These are phyloP conservation scores for Pandion haliaetus DNA, from an alignment of 2,113 vertebrate genomes.

Conservation along the genomic window DNA sequence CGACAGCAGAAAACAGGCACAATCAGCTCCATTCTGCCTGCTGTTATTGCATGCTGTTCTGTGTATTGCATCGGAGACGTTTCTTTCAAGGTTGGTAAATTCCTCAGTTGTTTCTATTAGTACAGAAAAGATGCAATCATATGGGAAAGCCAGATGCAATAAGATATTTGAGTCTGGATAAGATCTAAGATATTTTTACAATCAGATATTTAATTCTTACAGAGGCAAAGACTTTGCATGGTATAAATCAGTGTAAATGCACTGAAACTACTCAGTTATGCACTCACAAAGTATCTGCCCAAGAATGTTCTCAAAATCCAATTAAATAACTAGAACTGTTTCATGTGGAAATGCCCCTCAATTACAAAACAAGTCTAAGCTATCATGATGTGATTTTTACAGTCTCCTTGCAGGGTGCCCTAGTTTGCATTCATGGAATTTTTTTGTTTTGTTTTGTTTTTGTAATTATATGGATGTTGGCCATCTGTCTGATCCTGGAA, in stretches of 20 bases:
- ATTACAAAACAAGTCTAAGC: constrained; percentile 57
- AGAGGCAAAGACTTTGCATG: not conserved
- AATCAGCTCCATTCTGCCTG: not conserved
- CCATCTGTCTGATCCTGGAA: constrained; percentile 59
- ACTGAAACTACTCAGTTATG: constrained; percentile 3
- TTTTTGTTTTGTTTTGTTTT: constrained; percentile 66
- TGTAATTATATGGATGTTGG: constrained; percentile 58
- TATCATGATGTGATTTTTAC: constrained; percentile 67
- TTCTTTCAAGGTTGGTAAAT: not conserved
- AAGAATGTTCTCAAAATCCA: constrained; percentile 58
- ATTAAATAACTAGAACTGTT: constrained; percentile 54
- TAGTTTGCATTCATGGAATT: constrained; percentile 62
- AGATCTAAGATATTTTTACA: constrained; percentile 41
- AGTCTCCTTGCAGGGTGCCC: constrained; percentile 48
- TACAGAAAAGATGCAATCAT: not conserved
- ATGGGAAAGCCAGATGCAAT: constrained; percentile 9
- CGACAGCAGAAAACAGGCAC: not conserved
- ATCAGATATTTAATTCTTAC: constrained; percentile 5
- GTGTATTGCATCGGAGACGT: not conserved
- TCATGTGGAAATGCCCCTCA: constrained; percentile 65
- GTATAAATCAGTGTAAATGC: constrained; percentile 13
- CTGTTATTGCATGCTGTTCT: not conserved
- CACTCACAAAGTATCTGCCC: constrained; percentile 3
- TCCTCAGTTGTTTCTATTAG: constrained; percentile 1
- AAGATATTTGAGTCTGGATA: constrained; percentile 14